phyloP scores from a whole-genome alignment of 37 sponge, comb jelly and placozoan genomes.

The Agelas oroides region DNA sequence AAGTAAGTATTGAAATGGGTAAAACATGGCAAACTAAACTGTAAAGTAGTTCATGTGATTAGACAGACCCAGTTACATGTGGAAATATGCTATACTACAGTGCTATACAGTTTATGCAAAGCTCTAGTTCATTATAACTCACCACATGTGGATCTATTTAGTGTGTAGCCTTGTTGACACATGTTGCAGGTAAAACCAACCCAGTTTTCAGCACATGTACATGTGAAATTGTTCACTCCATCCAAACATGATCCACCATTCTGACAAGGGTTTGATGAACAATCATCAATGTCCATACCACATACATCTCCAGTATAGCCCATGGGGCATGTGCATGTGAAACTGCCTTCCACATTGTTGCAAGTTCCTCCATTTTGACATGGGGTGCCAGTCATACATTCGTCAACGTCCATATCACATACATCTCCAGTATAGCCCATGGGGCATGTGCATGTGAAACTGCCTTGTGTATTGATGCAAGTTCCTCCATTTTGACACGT shows the following conservation, averaged over 20 bases:
- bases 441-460: slow-evolving; percentile 25
- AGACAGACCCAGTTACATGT: too few relatives aligned
- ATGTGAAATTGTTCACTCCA: slow-evolving; percentile 23
- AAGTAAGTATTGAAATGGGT: too few relatives aligned
- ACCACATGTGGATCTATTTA: too few relatives aligned
- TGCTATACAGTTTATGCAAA: too few relatives aligned
- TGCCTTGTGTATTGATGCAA: slow-evolving; percentile 23
- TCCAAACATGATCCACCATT: slow-evolving; percentile 62
- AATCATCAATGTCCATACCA: slow-evolving; percentile 5
- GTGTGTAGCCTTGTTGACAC: slow-evolving; percentile 30
- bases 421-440: slow-evolving; percentile 51
- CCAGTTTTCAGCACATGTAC: slow-evolving; percentile 29
- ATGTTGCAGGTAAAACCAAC: slow-evolving; percentile 35
- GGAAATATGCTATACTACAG: too few relatives aligned
- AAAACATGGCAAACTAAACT: too few relatives aligned
- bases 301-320: slow-evolving; percentile 19
- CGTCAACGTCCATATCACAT: slow-evolving; percentile 34
- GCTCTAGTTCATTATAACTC: too few relatives aligned
- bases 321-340: slow-evolving; percentile 23
- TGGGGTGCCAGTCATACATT: slow-evolving; percentile 46
- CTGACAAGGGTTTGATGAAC: slow-evolving; percentile 35
- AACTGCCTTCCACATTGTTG: neutral
- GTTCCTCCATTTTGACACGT: slow-evolving; percentile 62
- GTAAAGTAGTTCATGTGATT: too few relatives aligned
- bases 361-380: slow-evolving; percentile 22